Evolutionary conservation across 2,888 invertebrate genomes (phyloP).

Genomic region (Pristionchus exspectatus): DNA sequence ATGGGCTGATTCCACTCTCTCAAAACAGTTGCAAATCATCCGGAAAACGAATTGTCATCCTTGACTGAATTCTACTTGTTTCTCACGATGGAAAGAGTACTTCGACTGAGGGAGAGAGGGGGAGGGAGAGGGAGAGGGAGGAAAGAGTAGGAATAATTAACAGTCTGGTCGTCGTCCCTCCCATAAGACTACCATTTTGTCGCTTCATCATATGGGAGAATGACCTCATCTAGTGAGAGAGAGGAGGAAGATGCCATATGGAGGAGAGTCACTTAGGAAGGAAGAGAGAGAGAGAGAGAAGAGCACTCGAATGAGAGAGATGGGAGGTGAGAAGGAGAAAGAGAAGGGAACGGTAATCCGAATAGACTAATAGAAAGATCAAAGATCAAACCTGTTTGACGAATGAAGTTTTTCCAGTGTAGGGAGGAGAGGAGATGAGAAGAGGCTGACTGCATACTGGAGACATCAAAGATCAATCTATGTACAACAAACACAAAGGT

Average conservation of each 20-base stretch:
- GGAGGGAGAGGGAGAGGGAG: neutral
- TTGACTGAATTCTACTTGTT: neutral
- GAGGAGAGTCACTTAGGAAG: slow-evolving; percentile 29
- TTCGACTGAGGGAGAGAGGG: neutral
- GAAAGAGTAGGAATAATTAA: slow-evolving; percentile 18
- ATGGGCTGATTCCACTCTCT: neutral
- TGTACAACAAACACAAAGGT: neutral
- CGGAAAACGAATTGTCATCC: slow-evolving; percentile 23
- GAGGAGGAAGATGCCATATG: slow-evolving; percentile 20
- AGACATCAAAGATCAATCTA: slow-evolving; percentile 21
- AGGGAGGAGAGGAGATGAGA: slow-evolving; percentile 42
- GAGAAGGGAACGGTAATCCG: neutral
- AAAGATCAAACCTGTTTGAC: slow-evolving; percentile 59
- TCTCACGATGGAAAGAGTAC: slow-evolving; percentile 5
- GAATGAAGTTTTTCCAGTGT: slow-evolving; percentile 65
- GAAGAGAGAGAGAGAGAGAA: neutral
- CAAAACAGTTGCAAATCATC: slow-evolving; percentile 37
- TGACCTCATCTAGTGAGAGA: slow-evolving; percentile 30
- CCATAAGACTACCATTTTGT: slow-evolving; percentile 19
- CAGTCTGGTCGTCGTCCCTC: neutral
- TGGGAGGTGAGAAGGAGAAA: neutral
- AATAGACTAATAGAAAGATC: neutral
- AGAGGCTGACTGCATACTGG: slow-evolving; percentile 42
- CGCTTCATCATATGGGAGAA: slow-evolving; percentile 38
- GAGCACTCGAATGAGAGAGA: slow-evolving; percentile 34